Percentiles rank a stretch among this genome's conserved stretches.
Conservation (phyloP, 2,113 vertebrate species). For the Dicerorhinus sumatrensis region DNA sequence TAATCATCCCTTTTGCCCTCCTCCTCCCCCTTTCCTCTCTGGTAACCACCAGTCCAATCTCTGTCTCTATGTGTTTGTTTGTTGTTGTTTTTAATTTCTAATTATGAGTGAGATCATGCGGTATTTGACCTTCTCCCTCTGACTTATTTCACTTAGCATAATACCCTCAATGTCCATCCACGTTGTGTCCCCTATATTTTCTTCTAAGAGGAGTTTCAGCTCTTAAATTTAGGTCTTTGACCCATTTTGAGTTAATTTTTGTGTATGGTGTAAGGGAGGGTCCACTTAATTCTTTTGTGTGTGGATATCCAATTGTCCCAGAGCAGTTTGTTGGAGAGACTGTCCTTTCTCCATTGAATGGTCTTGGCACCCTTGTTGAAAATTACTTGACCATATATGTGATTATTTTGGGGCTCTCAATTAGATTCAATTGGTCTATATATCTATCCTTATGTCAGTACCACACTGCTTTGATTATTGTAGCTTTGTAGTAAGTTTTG, state of each 20-base stretch:
- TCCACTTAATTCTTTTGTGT: constrained; percentile 22
- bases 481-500: constrained; percentile 37
- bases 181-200: not conserved
- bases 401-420: constrained; percentile 26
- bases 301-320: not conserved
- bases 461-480: constrained; percentile 24
- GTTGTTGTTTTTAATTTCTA: too few species aligned
- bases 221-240: constrained; percentile 29
- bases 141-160: too few species aligned
- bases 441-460: not conserved
- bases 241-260: constrained; percentile 50
- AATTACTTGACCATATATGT: constrained; percentile 15
- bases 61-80: too few species aligned
- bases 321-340: constrained; percentile 17
- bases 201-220: not conserved
- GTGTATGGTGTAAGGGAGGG: not conserved
- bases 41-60: too few species aligned
- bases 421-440: constrained; percentile 27
- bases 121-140: too few species aligned
- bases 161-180: too few species aligned
- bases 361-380: constrained; percentile 5
- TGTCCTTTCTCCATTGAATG: not conserved
- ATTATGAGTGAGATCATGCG: too few species aligned
- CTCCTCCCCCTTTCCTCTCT: too few species aligned
- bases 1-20: too few species aligned